Percentiles rank a stretch among this genome's conserved stretches.
Conservation (phyloP, 2,888 invertebrate genomes). For the Chirona hameri region DNA sequence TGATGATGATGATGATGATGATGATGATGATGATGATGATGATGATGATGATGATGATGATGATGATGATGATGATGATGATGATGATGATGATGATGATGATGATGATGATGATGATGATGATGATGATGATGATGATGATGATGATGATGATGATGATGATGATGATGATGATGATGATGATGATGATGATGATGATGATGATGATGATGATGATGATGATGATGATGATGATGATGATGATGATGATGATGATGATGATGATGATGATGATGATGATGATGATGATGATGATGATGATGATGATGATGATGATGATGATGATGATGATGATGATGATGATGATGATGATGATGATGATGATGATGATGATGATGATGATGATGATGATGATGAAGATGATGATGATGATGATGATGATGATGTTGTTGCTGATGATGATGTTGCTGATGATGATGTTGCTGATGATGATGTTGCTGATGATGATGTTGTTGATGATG, state of each 20-base stretch:
- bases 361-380: neutral
- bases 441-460: too few species aligned
- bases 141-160: slow-evolving; percentile 22
- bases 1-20: slow-evolving; percentile 22
- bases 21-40: slow-evolving; percentile 22
- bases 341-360: neutral
- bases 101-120: slow-evolving; percentile 22
- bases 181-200: slow-evolving; percentile 22
- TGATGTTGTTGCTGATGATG: too few species aligned
- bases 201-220: slow-evolving; percentile 22
- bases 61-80: slow-evolving; percentile 22
- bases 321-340: slow-evolving; percentile 22
- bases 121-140: slow-evolving; percentile 22
- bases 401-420: too few species aligned
- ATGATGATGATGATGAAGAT: slow-evolving; percentile 22
- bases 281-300: slow-evolving; percentile 22
- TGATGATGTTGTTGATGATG: too few species aligned
- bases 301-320: slow-evolving; percentile 22
- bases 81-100: slow-evolving; percentile 22
- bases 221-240: slow-evolving; percentile 22
- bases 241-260: slow-evolving; percentile 22
- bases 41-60: slow-evolving; percentile 22
- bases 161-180: slow-evolving; percentile 22
- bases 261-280: slow-evolving; percentile 22
- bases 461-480: too few species aligned